phyloP scores from a whole-genome alignment of 2,113 vertebrate genomes.

The Nyctereutes procyonoides region DNA sequence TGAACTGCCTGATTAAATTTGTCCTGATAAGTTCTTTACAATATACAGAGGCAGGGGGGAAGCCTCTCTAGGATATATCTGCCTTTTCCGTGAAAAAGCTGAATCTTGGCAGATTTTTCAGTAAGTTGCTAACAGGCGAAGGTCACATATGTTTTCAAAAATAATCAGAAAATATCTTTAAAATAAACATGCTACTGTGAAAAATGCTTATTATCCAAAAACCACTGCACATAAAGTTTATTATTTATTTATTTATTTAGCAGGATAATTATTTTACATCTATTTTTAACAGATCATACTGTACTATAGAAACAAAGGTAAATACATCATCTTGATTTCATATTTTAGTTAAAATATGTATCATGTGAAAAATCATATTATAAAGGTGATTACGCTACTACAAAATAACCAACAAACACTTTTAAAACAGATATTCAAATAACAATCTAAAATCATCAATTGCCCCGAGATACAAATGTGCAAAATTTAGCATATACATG shows the following conservation, averaged over 20 bases:
- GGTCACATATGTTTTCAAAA: not conserved
- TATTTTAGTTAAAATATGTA: slow-evolving; percentile 39
- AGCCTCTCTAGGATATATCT: not conserved
- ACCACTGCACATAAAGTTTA: not conserved
- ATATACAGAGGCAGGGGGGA: not conserved
- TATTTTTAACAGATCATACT: not conserved
- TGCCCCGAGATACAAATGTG: not conserved
- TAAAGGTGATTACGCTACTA: not conserved
- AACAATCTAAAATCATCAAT: slow-evolving; percentile 22
- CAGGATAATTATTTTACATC: not conserved
- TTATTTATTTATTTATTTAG: slow-evolving; percentile 9
- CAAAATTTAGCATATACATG: not conserved
- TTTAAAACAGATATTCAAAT: slow-evolving; percentile 46
- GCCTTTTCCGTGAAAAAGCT: slow-evolving; percentile 45
- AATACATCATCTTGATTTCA: not conserved
- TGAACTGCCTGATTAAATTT: not conserved
- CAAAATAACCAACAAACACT: slow-evolving; percentile 27
- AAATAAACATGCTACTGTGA: slow-evolving; percentile 24
- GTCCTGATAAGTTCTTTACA: not conserved
- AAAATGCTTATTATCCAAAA: slow-evolving; percentile 58
- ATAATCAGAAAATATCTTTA: not conserved
- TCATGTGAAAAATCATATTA: slow-evolving; percentile 6
- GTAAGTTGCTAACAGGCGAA: not conserved
- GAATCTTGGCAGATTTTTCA: slow-evolving; percentile 14
- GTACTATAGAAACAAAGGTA: not conserved